phyloP scores from a whole-genome alignment of 2,113 vertebrate species.

The Phycodurus eques region DNA sequence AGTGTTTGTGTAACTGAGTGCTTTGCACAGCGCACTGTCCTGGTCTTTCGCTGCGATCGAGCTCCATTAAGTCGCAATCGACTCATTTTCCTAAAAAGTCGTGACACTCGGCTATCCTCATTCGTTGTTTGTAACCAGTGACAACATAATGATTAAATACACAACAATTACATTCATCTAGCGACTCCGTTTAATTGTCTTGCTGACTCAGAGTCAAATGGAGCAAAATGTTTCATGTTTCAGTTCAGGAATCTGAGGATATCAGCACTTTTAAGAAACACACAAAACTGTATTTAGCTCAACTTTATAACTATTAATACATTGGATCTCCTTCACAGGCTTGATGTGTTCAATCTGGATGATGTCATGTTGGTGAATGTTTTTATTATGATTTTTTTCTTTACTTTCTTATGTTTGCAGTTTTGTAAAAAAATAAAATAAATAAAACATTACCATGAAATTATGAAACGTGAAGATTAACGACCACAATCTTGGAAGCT shows the following conservation, averaged over 20 bases:
- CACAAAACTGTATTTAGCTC: not conserved
- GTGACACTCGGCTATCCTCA: not conserved
- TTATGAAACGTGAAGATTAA: not conserved
- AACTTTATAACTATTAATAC: not conserved
- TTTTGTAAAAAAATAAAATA: not conserved
- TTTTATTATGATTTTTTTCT: not conserved
- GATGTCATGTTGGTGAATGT: no score
- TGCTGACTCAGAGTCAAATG: not conserved
- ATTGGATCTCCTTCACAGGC: not conserved
- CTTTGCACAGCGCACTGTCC: not conserved
- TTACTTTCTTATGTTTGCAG: no score
- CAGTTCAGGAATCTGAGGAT: no score
- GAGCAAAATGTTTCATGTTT: not conserved
- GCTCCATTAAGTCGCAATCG: not conserved
- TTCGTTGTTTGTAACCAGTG: not conserved
- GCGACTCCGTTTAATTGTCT: not conserved
- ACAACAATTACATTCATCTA: not conserved
- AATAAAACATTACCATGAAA: not conserved
- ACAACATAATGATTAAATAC: not conserved
- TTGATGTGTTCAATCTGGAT: not conserved
- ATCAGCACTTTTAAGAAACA: not conserved
- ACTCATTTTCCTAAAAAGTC: not conserved
- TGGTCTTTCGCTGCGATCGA: not conserved
- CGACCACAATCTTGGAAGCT: not conserved
- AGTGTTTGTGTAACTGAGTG: slow-evolving; percentile 34